phyloP scores from a whole-genome alignment of 2,113 vertebrate genomes.

The Festucalex cinctus region DNA sequence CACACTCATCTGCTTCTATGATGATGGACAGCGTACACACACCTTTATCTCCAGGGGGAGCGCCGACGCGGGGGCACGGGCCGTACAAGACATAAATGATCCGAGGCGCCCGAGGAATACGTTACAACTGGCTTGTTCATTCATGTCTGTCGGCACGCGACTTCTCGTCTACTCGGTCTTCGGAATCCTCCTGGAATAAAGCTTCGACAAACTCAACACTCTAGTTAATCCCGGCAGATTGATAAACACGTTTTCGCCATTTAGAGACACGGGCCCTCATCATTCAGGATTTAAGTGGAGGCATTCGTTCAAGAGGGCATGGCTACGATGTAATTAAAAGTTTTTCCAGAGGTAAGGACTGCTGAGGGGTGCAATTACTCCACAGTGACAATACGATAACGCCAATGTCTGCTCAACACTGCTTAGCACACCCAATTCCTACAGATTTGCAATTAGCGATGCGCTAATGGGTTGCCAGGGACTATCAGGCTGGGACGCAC shows the following conservation, averaged over 20 bases:
- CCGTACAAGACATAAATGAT: conserved; percentile 56
- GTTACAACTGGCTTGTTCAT: conserved; percentile 37
- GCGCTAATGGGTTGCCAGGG: not conserved
- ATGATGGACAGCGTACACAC: conserved; percentile 53
- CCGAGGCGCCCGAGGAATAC: conserved; percentile 43
- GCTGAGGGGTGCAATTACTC: conserved; percentile 68
- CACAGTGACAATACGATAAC: conserved; percentile 67
- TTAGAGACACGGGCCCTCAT: conserved; percentile 37
- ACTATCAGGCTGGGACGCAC: not conserved
- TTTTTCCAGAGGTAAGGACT: conserved; percentile 54
- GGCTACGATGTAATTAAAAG: conserved; percentile 71
- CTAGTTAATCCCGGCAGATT: conserved; percentile 33
- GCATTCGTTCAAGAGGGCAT: conserved; percentile 54
- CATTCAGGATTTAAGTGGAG: conserved; percentile 44
- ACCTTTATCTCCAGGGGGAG: conserved; percentile 40
- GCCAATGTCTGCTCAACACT: conserved; percentile 51
- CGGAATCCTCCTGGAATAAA: conserved; percentile 23
- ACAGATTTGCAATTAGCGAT: conserved; percentile 39
- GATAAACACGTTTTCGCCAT: conserved; percentile 44
- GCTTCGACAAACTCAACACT: conserved; percentile 29
- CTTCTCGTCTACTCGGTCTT: conserved; percentile 26
- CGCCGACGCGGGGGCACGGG: conserved; percentile 43
- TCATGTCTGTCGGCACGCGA: conserved; percentile 35
- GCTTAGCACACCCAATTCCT: conserved; percentile 47
- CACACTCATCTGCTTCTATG: conserved; percentile 51